Percentiles rank a stretch among this genome's conserved stretches.
phyloP scores from a whole-genome alignment of 1,140 invertebrate species.

The Drosophila pallidifrons region DNA sequence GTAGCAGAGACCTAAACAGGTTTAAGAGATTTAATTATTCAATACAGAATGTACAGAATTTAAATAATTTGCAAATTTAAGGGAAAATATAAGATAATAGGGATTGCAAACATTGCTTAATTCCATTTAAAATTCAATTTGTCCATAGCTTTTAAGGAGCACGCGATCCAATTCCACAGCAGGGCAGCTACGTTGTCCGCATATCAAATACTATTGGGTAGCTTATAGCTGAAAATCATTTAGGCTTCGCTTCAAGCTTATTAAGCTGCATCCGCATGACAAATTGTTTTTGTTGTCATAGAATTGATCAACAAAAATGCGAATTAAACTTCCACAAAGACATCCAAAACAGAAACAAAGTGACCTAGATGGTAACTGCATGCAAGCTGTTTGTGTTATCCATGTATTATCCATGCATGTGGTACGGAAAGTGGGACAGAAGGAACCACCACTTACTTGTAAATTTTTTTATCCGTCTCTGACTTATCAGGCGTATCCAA shows the following conservation, averaged over 20 bases:
- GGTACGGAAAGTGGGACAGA: not conserved
- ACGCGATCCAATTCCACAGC: too few species aligned
- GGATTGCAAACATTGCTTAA: too few species aligned
- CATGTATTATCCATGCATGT: not conserved
- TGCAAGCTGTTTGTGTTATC: not conserved
- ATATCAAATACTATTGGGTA: too few species aligned
- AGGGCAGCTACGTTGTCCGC: too few species aligned
- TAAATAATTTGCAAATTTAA: too few species aligned
- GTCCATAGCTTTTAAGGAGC: too few species aligned
- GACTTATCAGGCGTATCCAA: slow-evolving; percentile 86
- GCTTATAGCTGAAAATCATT: not conserved
- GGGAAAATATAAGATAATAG: too few species aligned
- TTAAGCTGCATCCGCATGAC: not conserved
- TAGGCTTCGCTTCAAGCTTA: not conserved
- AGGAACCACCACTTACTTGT: slow-evolving; percentile 76
- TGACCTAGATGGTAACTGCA: not conserved
- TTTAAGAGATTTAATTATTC: not conserved
- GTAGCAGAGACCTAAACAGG: slow-evolving; percentile 87
- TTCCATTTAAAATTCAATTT: too few species aligned
- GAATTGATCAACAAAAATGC: not conserved
- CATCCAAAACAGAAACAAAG: not conserved
- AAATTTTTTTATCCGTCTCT: slow-evolving; percentile 87
- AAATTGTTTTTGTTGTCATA: not conserved
- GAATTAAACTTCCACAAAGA: not conserved
- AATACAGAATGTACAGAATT: too few species aligned